A percentile compares a stretch with the other conserved stretches of the same genome.
Conservation (phyloP, 1,140 invertebrate species). For the Drosophila eugracilis region DNA sequence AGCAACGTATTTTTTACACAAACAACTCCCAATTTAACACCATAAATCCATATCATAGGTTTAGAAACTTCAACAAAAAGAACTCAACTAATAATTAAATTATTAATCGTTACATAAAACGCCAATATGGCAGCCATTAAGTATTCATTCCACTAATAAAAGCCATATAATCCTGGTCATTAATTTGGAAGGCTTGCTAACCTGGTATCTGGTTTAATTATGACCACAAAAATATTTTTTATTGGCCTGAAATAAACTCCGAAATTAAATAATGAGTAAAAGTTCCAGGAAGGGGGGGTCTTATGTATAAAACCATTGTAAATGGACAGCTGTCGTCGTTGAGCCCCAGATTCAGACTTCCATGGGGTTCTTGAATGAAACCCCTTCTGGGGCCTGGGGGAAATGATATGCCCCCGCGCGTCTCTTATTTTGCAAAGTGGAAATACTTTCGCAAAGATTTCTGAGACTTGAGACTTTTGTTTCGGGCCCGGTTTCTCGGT, state of each 20-base stretch:
- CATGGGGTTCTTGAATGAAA: slow-evolving; percentile 18
- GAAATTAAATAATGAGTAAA: slow-evolving; percentile 5
- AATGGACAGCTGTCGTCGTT: slow-evolving; percentile 26
- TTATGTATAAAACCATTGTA: not conserved
- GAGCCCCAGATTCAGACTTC: slow-evolving; percentile 9
- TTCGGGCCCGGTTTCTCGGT: slow-evolving; percentile 20
- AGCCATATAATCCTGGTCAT: slow-evolving; percentile 12
- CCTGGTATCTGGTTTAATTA: slow-evolving; percentile 16
- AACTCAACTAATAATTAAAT: slow-evolving; percentile 13
- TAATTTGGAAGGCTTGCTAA: slow-evolving; percentile 5
- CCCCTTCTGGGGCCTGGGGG: slow-evolving; percentile 16
- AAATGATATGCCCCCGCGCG: not conserved
- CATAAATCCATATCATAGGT: too few relatives aligned
- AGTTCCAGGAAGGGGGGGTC: not conserved
- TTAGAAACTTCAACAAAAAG: slow-evolving; percentile 1
- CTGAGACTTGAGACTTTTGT: slow-evolving; percentile 40
- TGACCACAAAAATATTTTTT: slow-evolving; percentile 3
- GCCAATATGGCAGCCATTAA: slow-evolving; percentile 14
- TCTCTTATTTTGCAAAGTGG: slow-evolving; percentile 11
- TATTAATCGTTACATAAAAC: slow-evolving; percentile 6
- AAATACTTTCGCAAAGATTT: slow-evolving; percentile 47
- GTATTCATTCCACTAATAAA: slow-evolving; percentile 15
- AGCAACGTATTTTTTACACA: too few relatives aligned
- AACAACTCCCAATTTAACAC: too few relatives aligned
- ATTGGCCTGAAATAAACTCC: slow-evolving; percentile 4